Conservation (phyloP, 2,113 vertebrate species). For the Sigmodon hispidus region DNA sequence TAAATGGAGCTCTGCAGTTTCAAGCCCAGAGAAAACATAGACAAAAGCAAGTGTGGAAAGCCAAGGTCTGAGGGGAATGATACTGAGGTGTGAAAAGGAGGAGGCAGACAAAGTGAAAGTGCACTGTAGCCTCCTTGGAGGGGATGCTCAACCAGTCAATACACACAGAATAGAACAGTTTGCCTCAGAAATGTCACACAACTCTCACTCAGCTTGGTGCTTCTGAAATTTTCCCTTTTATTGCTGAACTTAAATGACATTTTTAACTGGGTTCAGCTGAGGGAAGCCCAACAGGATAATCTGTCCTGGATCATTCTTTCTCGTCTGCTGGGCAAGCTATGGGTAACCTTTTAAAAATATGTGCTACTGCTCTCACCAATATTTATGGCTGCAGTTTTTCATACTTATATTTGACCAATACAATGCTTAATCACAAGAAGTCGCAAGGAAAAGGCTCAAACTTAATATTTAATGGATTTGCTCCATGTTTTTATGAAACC, state of each 20-base stretch:
- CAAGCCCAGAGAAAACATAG: not conserved
- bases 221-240: not conserved
- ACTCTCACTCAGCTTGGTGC: not conserved
- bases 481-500: not conserved
- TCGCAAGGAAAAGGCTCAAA: not conserved
- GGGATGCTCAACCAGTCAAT: not conserved
- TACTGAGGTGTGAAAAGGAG: not conserved
- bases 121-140: too few species aligned
- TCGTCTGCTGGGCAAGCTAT: not conserved
- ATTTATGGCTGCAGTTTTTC: not conserved
- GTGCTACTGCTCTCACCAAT: not conserved
- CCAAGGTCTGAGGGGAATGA: too few species aligned
- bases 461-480: not conserved
- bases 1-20: not conserved
- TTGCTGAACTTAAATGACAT: not conserved
- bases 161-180: not conserved
- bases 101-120: not conserved
- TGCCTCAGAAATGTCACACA: not conserved
- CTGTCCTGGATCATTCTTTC: not conserved
- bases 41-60: not conserved
- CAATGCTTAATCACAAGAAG: not conserved
- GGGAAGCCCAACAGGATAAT: not conserved
- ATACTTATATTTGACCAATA: not conserved
- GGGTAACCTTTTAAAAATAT: not conserved
- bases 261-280: not conserved